Percentiles rank a stretch among this genome's conserved stretches.
These are phyloP conservation scores for Apeltes quadracus DNA, from an alignment of 2,113 vertebrate genomes.

Conservation along the genomic window DNA sequence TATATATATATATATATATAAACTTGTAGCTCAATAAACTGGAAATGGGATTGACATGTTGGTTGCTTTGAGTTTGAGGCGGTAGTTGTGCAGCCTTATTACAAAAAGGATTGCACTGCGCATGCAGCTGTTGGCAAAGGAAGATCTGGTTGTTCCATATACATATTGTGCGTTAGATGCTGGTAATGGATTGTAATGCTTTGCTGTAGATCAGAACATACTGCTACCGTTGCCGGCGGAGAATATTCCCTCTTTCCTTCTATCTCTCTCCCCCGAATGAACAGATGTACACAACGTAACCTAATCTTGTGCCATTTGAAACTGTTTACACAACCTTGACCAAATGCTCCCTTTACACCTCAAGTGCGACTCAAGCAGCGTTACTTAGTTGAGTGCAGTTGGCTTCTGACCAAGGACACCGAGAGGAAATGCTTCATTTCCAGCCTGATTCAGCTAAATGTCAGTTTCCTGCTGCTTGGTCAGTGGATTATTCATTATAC, in stretches of 20 bases:
- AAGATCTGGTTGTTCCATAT: slow-evolving; percentile 3
- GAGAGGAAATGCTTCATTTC: no score
- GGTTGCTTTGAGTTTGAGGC: background rate
- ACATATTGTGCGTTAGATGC: background rate
- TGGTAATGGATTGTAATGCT: slow-evolving; percentile 3
- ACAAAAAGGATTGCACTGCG: slow-evolving; percentile 27
- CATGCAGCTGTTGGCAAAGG: slow-evolving; percentile 17
- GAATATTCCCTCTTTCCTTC: slow-evolving; percentile 5
- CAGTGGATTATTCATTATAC: slow-evolving; percentile 19
- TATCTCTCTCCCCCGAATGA: slow-evolving; percentile 2
- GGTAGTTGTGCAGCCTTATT: slow-evolving; percentile 14
- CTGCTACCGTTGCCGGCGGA: background rate
- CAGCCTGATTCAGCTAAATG: slow-evolving; percentile 7
- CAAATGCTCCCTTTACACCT: slow-evolving; percentile 61
- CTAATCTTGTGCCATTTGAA: slow-evolving; percentile 65
- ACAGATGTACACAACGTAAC: slow-evolving; percentile 29
- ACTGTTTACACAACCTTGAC: slow-evolving; percentile 64
- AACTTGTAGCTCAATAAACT: slow-evolving; percentile 33
- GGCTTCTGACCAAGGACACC: slow-evolving; percentile 28
- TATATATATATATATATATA: no score
- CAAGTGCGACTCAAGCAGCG: slow-evolving; percentile 48
- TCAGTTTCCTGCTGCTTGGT: slow-evolving; percentile 1
- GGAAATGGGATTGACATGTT: slow-evolving; percentile 37
- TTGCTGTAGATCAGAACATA: slow-evolving; percentile 16
- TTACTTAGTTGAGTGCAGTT: slow-evolving; percentile 45